Evolutionary conservation across 2,797 vertebrate genomes (phyloP).

Genomic region (Holocentrus rufus): DNA sequence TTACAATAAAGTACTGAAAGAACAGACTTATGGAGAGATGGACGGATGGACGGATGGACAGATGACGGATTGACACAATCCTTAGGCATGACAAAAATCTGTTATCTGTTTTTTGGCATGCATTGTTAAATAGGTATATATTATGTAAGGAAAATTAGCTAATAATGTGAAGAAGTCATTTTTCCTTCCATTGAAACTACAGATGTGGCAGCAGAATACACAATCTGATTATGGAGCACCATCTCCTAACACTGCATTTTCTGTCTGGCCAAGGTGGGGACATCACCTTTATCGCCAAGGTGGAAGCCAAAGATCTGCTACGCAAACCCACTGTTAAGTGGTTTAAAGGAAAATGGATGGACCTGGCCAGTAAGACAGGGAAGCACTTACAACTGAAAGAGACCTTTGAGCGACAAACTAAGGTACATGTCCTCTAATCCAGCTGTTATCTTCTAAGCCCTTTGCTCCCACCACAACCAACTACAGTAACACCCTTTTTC

Average conservation of each 20-base stretch:
- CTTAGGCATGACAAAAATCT: too few species aligned
- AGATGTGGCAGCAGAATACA: neutral
- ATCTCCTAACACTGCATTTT: neutral
- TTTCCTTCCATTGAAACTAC: neutral
- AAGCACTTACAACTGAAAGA: constrained; percentile 98
- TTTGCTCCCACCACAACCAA: neutral
- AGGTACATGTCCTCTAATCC: constrained; percentile 80
- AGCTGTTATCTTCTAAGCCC: too few species aligned
- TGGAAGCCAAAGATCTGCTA: constrained; percentile 97
- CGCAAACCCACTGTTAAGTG: constrained; percentile 95
- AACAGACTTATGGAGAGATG: too few species aligned
- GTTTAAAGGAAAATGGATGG: constrained; percentile 99
- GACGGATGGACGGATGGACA: too few species aligned
- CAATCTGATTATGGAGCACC: neutral
- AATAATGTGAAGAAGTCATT: neutral
- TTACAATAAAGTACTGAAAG: too few species aligned
- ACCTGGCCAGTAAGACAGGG: constrained; percentile 97
- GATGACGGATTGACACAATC: too few species aligned
- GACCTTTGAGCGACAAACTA: constrained; percentile 90
- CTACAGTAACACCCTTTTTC: neutral
- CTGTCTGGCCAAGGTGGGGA: constrained; percentile 86
- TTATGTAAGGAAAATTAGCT: too few species aligned
- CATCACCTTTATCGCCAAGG: constrained; percentile 93
- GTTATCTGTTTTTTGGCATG: too few species aligned
- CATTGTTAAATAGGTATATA: too few species aligned